These are phyloP conservation scores for Labrus mixtus DNA, from an alignment of 2,113 vertebrate genomes.

Conservation along the genomic window DNA sequence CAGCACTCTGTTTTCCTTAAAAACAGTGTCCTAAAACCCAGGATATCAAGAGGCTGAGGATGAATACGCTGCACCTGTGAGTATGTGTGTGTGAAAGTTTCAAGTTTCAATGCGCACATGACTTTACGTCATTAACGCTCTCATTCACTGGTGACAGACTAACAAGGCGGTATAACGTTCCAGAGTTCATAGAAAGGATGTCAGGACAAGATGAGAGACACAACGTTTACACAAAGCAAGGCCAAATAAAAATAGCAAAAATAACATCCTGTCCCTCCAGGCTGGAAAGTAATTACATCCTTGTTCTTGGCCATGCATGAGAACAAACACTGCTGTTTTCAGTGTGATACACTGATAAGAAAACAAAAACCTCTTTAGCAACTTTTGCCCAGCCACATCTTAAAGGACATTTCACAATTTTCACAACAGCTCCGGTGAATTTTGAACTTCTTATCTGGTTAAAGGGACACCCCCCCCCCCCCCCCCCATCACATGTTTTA, in stretches of 20 bases:
- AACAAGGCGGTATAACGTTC: background rate
- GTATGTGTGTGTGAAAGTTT: background rate
- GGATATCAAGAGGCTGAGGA: background rate
- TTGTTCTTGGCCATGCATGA: background rate
- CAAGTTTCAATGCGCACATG: background rate
- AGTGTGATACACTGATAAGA: slow-evolving; percentile 11
- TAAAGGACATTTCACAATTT: too few relatives aligned
- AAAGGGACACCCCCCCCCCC: background rate
- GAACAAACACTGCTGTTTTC: slow-evolving; percentile 22
- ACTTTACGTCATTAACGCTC: too few relatives aligned
- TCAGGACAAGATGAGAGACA: background rate
- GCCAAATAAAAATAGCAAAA: background rate
- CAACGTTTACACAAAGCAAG: background rate
- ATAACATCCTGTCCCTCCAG: slow-evolving; percentile 13
- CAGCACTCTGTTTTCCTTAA: background rate
- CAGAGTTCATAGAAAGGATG: background rate
- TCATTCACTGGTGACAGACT: background rate
- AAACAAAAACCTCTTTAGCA: background rate
- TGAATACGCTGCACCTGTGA: too few relatives aligned
- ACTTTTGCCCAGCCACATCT: background rate
- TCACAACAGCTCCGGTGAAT: too few relatives aligned
- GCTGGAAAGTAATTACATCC: background rate
- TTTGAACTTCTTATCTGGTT: too few relatives aligned
- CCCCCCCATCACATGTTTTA: background rate
- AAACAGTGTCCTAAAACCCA: background rate